Base-by-base conservation (phyloP, 2,113 vertebrate genomes). In the Hippocampus mohnikei region DNA sequence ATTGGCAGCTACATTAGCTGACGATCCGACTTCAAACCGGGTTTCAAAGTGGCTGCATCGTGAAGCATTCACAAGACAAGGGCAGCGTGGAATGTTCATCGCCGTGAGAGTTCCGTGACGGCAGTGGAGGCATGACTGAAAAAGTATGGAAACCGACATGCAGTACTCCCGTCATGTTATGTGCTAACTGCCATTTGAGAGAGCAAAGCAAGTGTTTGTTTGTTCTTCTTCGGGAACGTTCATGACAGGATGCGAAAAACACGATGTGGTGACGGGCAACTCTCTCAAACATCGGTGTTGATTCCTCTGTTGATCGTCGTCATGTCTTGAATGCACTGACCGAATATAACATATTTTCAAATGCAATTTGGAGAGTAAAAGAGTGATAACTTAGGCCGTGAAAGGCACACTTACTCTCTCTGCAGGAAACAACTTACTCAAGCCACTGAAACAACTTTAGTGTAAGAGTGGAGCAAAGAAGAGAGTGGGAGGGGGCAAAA, bases 11-110 rank as follows among this genome's bases (percentile, higher is more conserved):
- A 80, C 70, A 72, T 64, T 52, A 50, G 41, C 67, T 80, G 74
- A 85, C 37, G 75, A 84, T 62, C n/a, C 61, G 75, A 71, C 85
- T 73, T 82, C 82, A 88, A 81, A 83, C 60, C 61, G 66, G 73
- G 72, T 58, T 78, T 81, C 55, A 79, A 71, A 81, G 73, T 70
- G 69, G 70, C 66, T 40, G 70, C 78, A 46, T 87, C 80, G 90
- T 90, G 85, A 84, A 69, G 60, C 10, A 1, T 79, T 72, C 70
- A 82, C 80, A 86, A 73, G 79, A 83, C 71, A 78, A 75, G 63
- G 79, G 72, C 55, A 65, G 64, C 42, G 80, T 67, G 77, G 85
- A 85, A 82, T 87, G 84, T 60, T 71, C 21, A 25, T 61, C 63
- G 58, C 65, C 61, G 61, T 46, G 41, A 13, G 41, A 77, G 74